Evolutionary conservation across 53 echinoderm and acorn worm species (phyloP), one percentile per base, ranked within the genome.

Genomic region (Temnopleurus reevesii): DNA sequence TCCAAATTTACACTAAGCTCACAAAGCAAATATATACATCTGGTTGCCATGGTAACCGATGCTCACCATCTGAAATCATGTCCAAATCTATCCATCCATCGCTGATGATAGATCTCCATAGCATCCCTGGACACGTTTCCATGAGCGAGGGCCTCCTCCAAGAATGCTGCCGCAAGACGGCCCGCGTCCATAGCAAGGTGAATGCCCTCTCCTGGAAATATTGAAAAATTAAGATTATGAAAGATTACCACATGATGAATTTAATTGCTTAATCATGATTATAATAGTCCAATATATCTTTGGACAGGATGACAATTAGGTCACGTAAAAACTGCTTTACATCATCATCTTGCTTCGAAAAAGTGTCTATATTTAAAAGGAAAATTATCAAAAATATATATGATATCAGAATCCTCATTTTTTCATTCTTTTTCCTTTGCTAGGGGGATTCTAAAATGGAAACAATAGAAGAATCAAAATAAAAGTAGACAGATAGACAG

Each of bases 81-180:
- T 60, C 90, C 90, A 82, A 90, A 90, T 49, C 81, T 81, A 24
- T 90, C 79, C 90, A 90, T 90, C 90, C 90, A 90, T 33, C 46
- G 45, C 53, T 61, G 24, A 63, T 90, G 90, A 46, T 90, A 90
- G 6, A 90, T 81, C 65, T 90, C 59, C 90, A 90, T 90, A 2
- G 54, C 90, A 10, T 90, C 81, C 77, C 47, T 82, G 82, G 59
- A 81, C 25, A 81, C 59, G 51, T 90, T 90, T 25, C 90, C 90
- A 45, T 47, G 90, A 29, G 60, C 1, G 59, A 90, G 81, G 80
- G 82, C 90, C 49, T 80, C 59, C 8, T 63, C 63, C 35, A 90
- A 51, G 51, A 90, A 90, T 6, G 5, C n/a, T 46, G 90, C 90
- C n/a, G 90, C 90, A 30, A 90, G 33, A 46, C 90, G 90, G 3